Percentiles rank a stretch among this genome's conserved stretches.
Evolutionary conservation across 2,797 vertebrate species (phyloP).

Genomic region (Potorous gilbertii): DNA sequence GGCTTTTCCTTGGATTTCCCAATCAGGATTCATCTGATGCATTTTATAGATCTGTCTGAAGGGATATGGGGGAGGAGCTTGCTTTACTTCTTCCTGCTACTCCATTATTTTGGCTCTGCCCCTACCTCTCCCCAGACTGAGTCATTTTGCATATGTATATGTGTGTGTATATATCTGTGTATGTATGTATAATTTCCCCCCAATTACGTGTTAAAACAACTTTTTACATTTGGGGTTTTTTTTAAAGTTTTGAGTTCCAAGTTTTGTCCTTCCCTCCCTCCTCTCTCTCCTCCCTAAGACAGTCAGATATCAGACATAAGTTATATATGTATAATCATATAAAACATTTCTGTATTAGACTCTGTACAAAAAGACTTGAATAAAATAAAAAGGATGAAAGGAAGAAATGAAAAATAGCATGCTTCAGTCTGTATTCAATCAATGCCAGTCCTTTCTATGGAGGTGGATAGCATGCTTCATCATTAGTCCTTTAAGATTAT

Average conservation of each 20-base stretch:
- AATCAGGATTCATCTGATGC: neutral
- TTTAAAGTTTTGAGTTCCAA: neutral
- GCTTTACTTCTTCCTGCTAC: neutral
- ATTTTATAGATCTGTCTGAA: neutral
- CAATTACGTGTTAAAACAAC: neutral
- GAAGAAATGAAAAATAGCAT: neutral
- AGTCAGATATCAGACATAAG: neutral
- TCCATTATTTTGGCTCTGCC: neutral
- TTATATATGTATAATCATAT: neutral
- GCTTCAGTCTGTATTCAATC: neutral
- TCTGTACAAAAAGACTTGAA: neutral
- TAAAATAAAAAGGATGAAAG: neutral
- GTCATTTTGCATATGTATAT: too few relatives aligned
- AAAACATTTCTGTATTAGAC: neutral
- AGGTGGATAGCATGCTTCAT: neutral
- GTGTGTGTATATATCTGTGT: too few relatives aligned
- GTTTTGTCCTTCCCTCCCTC: neutral
- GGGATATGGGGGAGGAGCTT: neutral
- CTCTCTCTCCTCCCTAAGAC: too few relatives aligned
- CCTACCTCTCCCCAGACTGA: neutral
- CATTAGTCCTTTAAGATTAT: neutral
- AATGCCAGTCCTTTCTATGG: neutral
- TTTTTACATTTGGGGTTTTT: neutral
- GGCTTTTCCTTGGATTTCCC: neutral
- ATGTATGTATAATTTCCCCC: neutral